Conservation (phyloP, 2,113 vertebrate species). For the Ceyx margarethae region DNA sequence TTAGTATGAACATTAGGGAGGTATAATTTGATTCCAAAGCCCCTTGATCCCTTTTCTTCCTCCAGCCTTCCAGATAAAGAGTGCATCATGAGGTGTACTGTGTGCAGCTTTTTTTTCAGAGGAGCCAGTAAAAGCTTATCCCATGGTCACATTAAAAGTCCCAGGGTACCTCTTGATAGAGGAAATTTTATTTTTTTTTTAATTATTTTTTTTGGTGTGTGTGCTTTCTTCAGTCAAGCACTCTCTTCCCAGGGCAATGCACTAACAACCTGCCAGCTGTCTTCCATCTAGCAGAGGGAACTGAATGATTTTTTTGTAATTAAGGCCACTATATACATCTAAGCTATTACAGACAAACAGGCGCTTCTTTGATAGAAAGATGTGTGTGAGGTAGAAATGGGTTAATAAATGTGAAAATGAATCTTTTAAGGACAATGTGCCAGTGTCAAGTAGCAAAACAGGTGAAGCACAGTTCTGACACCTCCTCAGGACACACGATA, state of each 20-base stretch:
- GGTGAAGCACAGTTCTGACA: slow-evolving; percentile 21
- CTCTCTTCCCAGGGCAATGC: not conserved
- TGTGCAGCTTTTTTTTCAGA: not conserved
- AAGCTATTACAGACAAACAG: slow-evolving; percentile 27
- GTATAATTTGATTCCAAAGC: not conserved
- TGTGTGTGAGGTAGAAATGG: not conserved
- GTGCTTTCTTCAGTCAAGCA: not conserved
- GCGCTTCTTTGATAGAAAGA: slow-evolving; percentile 19
- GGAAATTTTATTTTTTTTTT: not conserved
- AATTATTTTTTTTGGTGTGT: not conserved
- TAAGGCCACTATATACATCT: not conserved
- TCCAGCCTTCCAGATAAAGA: not conserved
- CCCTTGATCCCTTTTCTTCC: not conserved
- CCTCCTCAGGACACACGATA: slow-evolving; percentile 26
- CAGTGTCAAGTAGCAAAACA: slow-evolving; percentile 23
- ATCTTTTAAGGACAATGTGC: slow-evolving; percentile 27
- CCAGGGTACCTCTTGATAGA: not conserved
- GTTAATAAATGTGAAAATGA: slow-evolving; percentile 54
- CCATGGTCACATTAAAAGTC: not conserved
- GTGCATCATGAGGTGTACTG: not conserved
- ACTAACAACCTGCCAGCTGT: slow-evolving; percentile 37
- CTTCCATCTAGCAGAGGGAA: slow-evolving; percentile 12
- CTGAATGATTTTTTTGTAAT: not conserved
- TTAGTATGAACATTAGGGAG: not conserved
- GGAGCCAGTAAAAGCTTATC: not conserved